phyloP scores from a whole-genome alignment of 2,888 invertebrate species.

The Ectobius pallidus region DNA sequence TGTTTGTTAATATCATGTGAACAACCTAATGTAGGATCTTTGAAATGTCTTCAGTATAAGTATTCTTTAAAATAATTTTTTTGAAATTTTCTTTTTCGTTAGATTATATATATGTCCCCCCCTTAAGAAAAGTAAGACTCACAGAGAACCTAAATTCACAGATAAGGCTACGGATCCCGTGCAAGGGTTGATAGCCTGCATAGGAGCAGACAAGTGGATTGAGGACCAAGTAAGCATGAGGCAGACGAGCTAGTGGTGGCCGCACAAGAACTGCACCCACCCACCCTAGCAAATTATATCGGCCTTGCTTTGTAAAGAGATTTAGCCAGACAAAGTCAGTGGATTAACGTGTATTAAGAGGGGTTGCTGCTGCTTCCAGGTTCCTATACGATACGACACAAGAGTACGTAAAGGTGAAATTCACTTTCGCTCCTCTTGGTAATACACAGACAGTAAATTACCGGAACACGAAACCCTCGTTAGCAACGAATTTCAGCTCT shows the following conservation, averaged over 20 bases:
- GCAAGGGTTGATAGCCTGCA: too few species aligned
- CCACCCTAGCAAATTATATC: constrained; percentile 26
- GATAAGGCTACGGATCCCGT: too few species aligned
- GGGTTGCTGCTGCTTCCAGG: not conserved
- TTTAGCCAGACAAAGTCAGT: constrained; percentile 29
- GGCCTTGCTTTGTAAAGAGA: constrained; percentile 29
- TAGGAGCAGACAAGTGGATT: constrained; percentile 12
- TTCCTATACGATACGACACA: not conserved
- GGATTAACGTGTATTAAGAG: constrained; percentile 30
- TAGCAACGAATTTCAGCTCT: not conserved
- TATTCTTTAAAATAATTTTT: too few species aligned
- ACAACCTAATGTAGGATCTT: too few species aligned
- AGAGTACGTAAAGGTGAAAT: constrained; percentile 17
- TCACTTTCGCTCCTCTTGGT: constrained; percentile 25
- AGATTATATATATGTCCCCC: too few species aligned
- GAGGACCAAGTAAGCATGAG: not conserved
- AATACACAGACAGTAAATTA: constrained; percentile 18
- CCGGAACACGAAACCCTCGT: constrained; percentile 26
- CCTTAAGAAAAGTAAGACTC: too few species aligned
- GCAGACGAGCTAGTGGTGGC: not conserved
- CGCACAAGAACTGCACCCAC: not conserved
- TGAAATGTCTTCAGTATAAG: too few species aligned
- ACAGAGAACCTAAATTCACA: too few species aligned
- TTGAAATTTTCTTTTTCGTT: too few species aligned
- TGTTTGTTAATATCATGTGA: too few species aligned